These are phyloP conservation scores for Mirounga angustirostris DNA, from an alignment of 2,113 vertebrate species.

Conservation along the genomic window DNA sequence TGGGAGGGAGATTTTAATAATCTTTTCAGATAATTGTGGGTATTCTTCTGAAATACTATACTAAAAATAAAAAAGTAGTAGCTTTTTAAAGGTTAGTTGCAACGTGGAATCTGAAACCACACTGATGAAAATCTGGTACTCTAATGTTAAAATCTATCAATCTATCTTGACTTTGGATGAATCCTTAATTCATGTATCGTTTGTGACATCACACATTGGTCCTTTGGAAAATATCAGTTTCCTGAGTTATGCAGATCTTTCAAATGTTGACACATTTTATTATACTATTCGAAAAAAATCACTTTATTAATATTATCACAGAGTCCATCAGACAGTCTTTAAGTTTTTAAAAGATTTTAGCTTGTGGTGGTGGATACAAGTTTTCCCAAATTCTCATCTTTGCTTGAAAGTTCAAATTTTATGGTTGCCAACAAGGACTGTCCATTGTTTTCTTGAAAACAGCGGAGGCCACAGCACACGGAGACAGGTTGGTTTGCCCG, in stretches of 20 bases:
- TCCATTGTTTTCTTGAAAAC: not conserved
- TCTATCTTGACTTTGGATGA: not conserved
- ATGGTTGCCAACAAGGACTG: not conserved
- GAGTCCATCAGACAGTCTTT: not conserved
- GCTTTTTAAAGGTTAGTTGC: not conserved
- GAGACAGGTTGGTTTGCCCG: too few species aligned
- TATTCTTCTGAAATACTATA: not conserved
- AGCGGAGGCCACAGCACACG: rapidly evolving
- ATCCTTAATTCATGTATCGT: not conserved
- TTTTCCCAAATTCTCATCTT: not conserved
- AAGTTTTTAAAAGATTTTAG: not conserved
- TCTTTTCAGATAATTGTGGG: not conserved
- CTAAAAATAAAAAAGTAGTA: not conserved
- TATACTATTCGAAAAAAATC: not conserved
- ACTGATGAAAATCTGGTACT: not conserved
- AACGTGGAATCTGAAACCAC: not conserved
- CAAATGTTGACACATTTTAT: not conserved
- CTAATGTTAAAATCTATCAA: not conserved
- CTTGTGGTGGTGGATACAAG: not conserved
- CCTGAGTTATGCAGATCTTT: not conserved
- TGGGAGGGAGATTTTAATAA: not conserved
- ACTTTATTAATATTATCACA: not conserved
- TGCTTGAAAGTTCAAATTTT: not conserved
- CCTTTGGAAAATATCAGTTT: not conserved
- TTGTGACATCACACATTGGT: not conserved